Evolutionary conservation across 2,888 invertebrate species (phyloP).

Genomic region (Scaptomyza caliginosa): DNA sequence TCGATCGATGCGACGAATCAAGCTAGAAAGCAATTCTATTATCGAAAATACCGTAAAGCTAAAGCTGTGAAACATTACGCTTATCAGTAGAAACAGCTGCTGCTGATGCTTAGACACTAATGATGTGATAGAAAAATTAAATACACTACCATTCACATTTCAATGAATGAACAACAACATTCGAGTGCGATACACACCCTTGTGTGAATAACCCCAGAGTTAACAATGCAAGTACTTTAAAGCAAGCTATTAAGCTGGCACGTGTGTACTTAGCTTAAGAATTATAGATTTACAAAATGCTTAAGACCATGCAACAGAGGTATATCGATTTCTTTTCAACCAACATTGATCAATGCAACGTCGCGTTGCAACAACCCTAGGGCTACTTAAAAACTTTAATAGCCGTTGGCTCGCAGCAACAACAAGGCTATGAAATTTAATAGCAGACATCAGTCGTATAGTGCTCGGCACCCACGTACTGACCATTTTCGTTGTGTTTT

Average conservation of each 20-base stretch:
- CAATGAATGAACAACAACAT: not conserved
- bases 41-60: constrained; percentile 16
- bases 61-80: not conserved
- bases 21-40: constrained; percentile 39
- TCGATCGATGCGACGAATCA: constrained; percentile 34
- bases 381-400: constrained; percentile 71
- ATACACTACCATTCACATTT: not conserved
- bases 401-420: constrained; percentile 72
- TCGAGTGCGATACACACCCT: not conserved
- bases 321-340: not conserved
- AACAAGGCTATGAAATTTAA: constrained; percentile 75
- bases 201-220: not conserved
- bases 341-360: constrained; percentile 26
- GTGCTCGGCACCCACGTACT: constrained; percentile 42
- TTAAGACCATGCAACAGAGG: not conserved
- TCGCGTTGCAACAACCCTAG: not conserved
- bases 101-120: not conserved
- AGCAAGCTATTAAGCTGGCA: not conserved
- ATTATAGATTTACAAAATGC: not conserved
- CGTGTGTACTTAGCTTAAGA: not conserved
- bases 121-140: not conserved
- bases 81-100: constrained; percentile 32
- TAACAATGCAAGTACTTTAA: not conserved
- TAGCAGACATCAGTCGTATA: constrained; percentile 46
- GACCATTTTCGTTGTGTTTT: constrained; percentile 37